These are phyloP conservation scores for Chironomus tentans DNA, from an alignment of 2,888 invertebrate genomes.

Conservation along the genomic window DNA sequence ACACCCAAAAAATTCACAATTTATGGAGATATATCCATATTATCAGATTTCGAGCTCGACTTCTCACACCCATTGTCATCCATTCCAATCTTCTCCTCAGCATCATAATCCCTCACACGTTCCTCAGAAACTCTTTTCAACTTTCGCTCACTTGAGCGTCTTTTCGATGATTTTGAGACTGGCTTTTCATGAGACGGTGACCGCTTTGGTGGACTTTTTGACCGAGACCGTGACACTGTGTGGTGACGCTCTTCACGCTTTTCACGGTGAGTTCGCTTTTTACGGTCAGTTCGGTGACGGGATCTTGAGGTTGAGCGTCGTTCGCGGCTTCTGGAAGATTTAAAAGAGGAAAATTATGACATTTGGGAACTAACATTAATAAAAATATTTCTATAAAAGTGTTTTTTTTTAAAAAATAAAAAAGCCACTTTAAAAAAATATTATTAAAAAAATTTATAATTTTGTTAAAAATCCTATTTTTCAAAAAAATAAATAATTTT, in stretches of 20 bases:
- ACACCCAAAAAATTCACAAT: background rate
- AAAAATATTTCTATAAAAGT: no score
- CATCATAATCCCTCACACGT: conserved; percentile 36
- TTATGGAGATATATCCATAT: conserved; percentile 72
- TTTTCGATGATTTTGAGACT: conserved; percentile 35
- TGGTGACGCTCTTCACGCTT: conserved; percentile 44
- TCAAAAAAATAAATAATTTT: no score
- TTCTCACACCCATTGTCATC: conserved; percentile 45
- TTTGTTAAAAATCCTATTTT: no score
- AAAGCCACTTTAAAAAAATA: no score
- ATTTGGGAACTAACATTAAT: no score
- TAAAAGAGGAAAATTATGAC: no score
- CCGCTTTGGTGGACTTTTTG: conserved; percentile 38
- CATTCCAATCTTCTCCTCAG: conserved; percentile 36
- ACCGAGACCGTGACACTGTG: conserved; percentile 39
- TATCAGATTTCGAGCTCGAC: conserved; percentile 50
- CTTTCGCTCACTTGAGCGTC: conserved; percentile 41
- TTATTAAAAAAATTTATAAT: no score
- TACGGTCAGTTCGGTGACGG: conserved; percentile 48
- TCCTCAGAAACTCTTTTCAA: conserved; percentile 31
- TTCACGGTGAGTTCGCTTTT: conserved; percentile 41
- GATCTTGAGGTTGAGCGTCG: conserved; percentile 40
- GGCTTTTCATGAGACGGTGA: conserved; percentile 42
- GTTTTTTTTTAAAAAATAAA: no score
- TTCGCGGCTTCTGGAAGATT: conserved; percentile 31